Evolutionary conservation across 2,113 vertebrate genomes (phyloP).

Genomic region (Trinectes maculatus): DNA sequence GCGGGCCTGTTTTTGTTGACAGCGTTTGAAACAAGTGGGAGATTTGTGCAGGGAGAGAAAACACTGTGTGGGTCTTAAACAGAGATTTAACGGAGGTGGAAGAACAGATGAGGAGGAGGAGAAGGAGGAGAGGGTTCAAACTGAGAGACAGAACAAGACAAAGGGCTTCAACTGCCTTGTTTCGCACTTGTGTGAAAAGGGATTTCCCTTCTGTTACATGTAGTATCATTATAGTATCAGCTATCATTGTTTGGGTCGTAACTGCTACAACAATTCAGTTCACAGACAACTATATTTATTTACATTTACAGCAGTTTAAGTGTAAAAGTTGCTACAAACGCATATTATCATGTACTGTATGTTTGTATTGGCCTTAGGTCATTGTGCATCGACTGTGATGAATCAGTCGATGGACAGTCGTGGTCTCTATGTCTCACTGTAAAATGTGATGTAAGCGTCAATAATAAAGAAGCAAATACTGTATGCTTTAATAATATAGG

Average conservation of each 20-base stretch:
- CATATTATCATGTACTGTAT: neutral
- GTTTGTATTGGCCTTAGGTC: neutral
- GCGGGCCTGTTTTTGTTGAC: neutral
- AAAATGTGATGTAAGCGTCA: neutral
- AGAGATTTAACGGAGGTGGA: conserved; percentile 11
- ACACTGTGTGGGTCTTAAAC: neutral
- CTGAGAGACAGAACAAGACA: neutral
- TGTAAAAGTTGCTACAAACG: neutral
- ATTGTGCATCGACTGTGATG: neutral
- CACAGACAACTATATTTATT: neutral
- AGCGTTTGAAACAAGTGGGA: neutral
- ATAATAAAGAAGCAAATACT: neutral
- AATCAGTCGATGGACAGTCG: conserved; percentile 6
- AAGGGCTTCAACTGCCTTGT: neutral
- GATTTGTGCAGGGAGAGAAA: neutral
- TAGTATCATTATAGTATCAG: too few species aligned
- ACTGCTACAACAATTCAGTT: neutral
- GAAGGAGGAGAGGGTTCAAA: neutral
- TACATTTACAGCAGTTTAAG: neutral
- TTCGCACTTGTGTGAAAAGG: neutral
- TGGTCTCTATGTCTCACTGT: too few species aligned
- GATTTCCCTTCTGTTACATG: too few species aligned
- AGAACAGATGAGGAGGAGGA: neutral
- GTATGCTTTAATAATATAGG: too few species aligned
- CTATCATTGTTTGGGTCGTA: neutral